Percentiles rank a stretch among this genome's conserved stretches.
phyloP scores from a whole-genome alignment of 37 sponge, comb jelly and placozoan genomes.

The Petrosia ficiformis region DNA sequence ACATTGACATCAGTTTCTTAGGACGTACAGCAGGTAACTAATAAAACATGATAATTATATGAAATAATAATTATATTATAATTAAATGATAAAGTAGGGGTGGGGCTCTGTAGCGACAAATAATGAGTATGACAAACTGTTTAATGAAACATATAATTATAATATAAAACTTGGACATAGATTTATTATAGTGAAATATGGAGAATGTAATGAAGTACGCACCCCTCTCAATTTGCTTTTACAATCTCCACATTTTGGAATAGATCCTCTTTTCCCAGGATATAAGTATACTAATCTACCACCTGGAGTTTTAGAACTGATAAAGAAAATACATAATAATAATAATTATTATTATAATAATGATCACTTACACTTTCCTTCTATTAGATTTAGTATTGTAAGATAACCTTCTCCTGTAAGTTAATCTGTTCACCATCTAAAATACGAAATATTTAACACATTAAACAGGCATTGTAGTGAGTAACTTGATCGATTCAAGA shows the following conservation, averaged over 20 bases:
- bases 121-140: too few relatives aligned
- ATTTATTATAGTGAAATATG: too few relatives aligned
- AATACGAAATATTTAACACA: too few relatives aligned
- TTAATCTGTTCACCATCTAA: constrained; percentile 82
- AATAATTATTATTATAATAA: neutral
- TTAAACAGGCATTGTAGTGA: too few relatives aligned
- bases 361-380: constrained; percentile 73
- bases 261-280: constrained; percentile 73
- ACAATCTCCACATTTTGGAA: constrained; percentile 78
- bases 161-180: too few relatives aligned
- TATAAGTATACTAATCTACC: constrained; percentile 90
- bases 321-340: neutral
- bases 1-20: constrained; percentile 69
- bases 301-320: constrained; percentile 91
- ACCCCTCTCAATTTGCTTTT: constrained; percentile 71
- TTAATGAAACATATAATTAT: too few relatives aligned
- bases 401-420: constrained; percentile 82
- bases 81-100: neutral
- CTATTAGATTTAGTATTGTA: constrained; percentile 92
- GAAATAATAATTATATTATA: neutral
- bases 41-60: neutral
- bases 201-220: neutral
- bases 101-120: neutral
- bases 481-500: too few relatives aligned
- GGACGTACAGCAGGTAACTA: constrained; percentile 85